Percentiles rank a stretch among this genome's conserved stretches.
phyloP scores from a whole-genome alignment of 1,140 invertebrate genomes.

The Phthorimaea operculella region DNA sequence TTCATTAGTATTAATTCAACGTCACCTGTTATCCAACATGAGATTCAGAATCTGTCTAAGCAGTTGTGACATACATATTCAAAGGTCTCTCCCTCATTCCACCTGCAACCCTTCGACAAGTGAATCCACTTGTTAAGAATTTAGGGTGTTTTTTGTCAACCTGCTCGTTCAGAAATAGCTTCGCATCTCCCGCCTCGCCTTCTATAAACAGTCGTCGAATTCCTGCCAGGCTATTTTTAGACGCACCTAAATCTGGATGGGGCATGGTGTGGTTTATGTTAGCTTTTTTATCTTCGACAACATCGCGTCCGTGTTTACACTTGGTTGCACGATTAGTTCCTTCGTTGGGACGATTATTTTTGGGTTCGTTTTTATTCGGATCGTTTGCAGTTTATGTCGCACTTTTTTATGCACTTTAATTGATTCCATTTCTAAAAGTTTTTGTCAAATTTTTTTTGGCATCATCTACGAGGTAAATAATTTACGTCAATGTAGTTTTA shows the following conservation, averaged over 20 bases:
- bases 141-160: constrained; percentile 3
- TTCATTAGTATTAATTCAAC: too few relatives aligned
- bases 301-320: not conserved
- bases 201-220: constrained; percentile 1
- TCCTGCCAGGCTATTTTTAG: not conserved
- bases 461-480: too few relatives aligned
- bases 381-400: too few relatives aligned
- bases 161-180: not conserved
- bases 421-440: too few relatives aligned
- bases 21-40: too few relatives aligned
- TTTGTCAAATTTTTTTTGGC: too few relatives aligned
- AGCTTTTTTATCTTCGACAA: constrained; percentile 2
- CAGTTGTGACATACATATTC: too few relatives aligned
- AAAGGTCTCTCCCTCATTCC: not conserved
- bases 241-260: not conserved
- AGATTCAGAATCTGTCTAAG: too few relatives aligned
- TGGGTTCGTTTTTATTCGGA: not conserved
- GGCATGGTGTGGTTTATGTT: constrained; percentile 2
- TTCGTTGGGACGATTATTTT: not conserved
- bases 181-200: not conserved
- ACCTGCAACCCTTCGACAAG: constrained; percentile 2
- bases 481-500: too few relatives aligned
- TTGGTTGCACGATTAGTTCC: not conserved
- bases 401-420: too few relatives aligned
- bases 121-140: not conserved